Evolutionary conservation across 2,113 vertebrate genomes (phyloP).

Genomic region (Ciconia maguari): DNA sequence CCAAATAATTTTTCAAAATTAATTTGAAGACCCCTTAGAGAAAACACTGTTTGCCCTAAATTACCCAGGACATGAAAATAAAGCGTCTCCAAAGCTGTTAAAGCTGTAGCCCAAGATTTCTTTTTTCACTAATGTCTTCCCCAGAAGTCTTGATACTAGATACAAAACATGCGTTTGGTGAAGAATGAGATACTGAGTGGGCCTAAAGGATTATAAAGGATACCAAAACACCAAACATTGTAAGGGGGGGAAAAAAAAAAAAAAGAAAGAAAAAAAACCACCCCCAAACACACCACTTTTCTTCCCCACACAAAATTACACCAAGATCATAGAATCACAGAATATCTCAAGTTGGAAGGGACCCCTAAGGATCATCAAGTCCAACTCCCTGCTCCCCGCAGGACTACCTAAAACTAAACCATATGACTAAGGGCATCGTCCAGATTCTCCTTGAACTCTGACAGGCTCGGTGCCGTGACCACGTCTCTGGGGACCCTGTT

Average conservation of each 20-base stretch:
- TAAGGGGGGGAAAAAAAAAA: fast-evolving
- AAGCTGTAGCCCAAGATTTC: background rate
- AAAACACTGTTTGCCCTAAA: background rate
- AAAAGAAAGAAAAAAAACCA: fast-evolving
- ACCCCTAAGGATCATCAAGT: background rate
- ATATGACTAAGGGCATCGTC: fast-evolving
- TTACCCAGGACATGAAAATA: background rate
- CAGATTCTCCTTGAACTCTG: background rate
- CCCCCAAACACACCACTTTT: background rate
- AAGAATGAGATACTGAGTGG: background rate
- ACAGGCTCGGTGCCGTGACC: background rate
- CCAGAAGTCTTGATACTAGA: background rate
- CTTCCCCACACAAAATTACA: background rate
- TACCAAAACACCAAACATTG: background rate
- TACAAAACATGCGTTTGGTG: background rate
- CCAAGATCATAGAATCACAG: background rate
- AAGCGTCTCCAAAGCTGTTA: background rate
- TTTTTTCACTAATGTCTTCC: background rate
- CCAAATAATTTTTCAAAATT: background rate
- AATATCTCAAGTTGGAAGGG: background rate
- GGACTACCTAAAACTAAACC: background rate
- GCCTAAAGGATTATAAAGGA: background rate
- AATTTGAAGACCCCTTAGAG: constrained; percentile 3
- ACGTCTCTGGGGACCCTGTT: background rate
- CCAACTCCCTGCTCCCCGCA: background rate